A percentile compares a stretch with the other conserved stretches of the same genome.
These are phyloP conservation scores for Metridium senile DNA, from an alignment of 92 coral and sea anemone species.

Conservation along the genomic window DNA sequence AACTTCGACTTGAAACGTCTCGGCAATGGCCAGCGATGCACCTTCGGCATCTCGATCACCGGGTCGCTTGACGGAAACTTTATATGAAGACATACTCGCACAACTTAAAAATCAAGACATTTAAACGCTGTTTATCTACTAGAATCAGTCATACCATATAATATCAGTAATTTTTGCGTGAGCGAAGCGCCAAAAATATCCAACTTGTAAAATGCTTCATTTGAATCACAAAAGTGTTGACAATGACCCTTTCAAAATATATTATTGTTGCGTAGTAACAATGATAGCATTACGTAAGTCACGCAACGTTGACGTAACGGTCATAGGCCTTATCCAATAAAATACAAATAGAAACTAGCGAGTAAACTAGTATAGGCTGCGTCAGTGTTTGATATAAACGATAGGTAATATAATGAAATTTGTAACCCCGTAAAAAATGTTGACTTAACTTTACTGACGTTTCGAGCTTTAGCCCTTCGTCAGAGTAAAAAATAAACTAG, in stretches of 20 bases:
- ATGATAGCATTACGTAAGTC: not conserved
- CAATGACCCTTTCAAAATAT: not conserved
- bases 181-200: not conserved
- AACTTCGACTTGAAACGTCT: conserved; percentile 34
- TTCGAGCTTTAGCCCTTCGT: no score
- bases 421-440: no score
- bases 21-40: conserved; percentile 22
- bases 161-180: not conserved
- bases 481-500: no score
- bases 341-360: no score
- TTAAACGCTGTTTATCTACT: not conserved
- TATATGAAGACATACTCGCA: not conserved
- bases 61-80: not conserved
- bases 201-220: no score
- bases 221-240: not conserved
- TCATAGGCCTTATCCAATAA: not conserved
- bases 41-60: not conserved
- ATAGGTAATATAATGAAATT: no score
- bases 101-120: no score
- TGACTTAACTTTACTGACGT: no score
- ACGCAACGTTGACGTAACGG: not conserved
- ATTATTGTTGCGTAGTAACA: not conserved
- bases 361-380: no score
- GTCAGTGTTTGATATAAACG: no score
- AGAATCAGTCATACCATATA: not conserved